Percentiles rank a stretch among this genome's conserved stretches.
These are phyloP conservation scores for Athene noctua DNA, from an alignment of 2,113 vertebrate genomes.

Conservation along the genomic window DNA sequence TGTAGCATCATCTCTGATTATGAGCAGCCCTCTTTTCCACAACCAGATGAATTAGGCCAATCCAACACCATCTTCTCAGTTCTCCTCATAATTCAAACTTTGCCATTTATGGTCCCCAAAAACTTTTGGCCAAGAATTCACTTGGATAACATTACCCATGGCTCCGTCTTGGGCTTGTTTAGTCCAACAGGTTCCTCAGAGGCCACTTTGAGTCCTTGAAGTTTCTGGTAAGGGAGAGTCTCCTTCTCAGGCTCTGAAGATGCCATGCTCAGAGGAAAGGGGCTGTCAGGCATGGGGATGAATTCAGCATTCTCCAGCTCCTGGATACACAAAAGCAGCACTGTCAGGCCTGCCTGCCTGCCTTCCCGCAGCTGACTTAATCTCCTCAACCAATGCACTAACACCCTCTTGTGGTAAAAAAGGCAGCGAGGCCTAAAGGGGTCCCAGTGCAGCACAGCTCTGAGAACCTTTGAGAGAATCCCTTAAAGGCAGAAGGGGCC, in stretches of 20 bases:
- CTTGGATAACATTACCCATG: slow-evolving; percentile 69
- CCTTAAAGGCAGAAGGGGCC: neutral
- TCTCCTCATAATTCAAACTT: neutral
- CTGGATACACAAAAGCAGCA: slow-evolving; percentile 68
- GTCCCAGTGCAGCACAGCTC: fast-evolving
- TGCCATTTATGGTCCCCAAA: neutral
- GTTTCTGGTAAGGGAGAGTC: slow-evolving; percentile 81
- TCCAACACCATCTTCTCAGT: neutral
- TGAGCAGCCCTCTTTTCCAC: neutral
- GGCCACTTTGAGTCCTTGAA: slow-evolving; percentile 85
- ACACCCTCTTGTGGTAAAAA: slow-evolving; percentile 65
- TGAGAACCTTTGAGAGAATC: neutral
- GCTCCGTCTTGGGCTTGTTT: slow-evolving; percentile 40
- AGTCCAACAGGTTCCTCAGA: slow-evolving; percentile 71
- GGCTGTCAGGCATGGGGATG: slow-evolving; percentile 89
- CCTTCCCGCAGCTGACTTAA: neutral
- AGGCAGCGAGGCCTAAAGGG: neutral
- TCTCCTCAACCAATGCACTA: neutral
- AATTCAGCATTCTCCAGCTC: slow-evolving; percentile 95
- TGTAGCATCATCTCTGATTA: neutral
- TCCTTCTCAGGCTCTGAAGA: slow-evolving; percentile 77
- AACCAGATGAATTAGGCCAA: neutral
- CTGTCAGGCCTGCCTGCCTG: slow-evolving; percentile 5
- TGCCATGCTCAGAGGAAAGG: slow-evolving; percentile 70
- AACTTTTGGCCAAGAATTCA: neutral